A percentile compares a stretch with the other conserved stretches of the same genome.
Conservation (phyloP, 1,140 invertebrate species). For the Drosophila elegans region DNA sequence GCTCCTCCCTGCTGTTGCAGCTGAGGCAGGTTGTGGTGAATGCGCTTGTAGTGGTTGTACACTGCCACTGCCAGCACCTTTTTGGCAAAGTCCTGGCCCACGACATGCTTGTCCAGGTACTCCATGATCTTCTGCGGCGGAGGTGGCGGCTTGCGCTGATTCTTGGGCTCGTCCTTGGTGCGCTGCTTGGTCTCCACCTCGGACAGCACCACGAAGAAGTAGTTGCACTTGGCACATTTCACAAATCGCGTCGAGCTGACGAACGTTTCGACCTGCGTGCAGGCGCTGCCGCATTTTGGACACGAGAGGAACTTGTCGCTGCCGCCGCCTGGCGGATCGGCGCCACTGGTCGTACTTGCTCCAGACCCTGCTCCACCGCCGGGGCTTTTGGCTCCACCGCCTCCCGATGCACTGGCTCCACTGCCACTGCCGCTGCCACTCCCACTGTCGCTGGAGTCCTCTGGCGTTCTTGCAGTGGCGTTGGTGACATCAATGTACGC, state of each 20-base stretch:
- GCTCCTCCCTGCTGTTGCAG: conserved; percentile 73
- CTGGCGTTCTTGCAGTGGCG: conserved; percentile 34
- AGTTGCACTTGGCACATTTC: conserved; percentile 98
- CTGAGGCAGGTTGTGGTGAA: conserved; percentile 96
- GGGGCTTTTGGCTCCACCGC: conserved; percentile 26
- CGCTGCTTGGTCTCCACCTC: conserved; percentile 94
- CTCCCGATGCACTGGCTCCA: conserved; percentile 13
- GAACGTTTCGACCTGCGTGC: conserved; percentile 98
- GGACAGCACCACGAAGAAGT: conserved; percentile 98
- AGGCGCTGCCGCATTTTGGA: conserved; percentile 98
- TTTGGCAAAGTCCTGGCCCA: conserved; percentile 99
- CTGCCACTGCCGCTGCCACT: conserved; percentile 19
- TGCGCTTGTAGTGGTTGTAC: conserved; percentile 99
- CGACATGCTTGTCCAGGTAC: conserved; percentile 97
- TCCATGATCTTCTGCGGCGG: conserved; percentile 98
- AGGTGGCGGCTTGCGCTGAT: conserved; percentile 91
- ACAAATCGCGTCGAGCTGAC: conserved; percentile 98
- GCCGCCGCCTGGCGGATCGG: conserved; percentile 64
- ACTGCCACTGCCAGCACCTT: conserved; percentile 99
- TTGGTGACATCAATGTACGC: conserved; percentile 74
- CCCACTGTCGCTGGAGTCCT: conserved; percentile 30
- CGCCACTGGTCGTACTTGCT: conserved; percentile 51
- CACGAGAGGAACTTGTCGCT: conserved; percentile 89
- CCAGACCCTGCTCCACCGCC: conserved; percentile 27
- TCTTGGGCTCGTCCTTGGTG: conserved; percentile 91